Percentiles rank a stretch among this genome's conserved stretches.
Conservation (phyloP, 2,797 vertebrate species). For the Leucoraja ocellata region DNA sequence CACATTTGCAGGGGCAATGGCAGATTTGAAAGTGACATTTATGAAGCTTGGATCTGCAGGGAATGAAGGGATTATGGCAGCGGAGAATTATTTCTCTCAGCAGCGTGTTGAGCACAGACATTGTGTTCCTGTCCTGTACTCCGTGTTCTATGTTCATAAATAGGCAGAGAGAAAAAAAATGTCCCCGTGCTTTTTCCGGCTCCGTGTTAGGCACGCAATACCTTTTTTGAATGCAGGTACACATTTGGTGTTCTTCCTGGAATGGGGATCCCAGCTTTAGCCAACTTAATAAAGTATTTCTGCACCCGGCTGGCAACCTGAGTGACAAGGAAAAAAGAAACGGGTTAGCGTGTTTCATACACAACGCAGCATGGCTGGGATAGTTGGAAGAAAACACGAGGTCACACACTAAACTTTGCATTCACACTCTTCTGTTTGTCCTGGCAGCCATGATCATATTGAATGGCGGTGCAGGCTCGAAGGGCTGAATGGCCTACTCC, state of each 20-base stretch:
- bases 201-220: conserved; percentile 45
- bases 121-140: no score
- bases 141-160: neutral
- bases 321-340: conserved; percentile 34
- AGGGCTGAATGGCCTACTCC: no score
- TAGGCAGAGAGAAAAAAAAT: neutral
- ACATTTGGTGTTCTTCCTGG: conserved; percentile 95
- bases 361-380: neutral
- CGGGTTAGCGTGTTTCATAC: neutral
- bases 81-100: no score
- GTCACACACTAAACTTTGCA: neutral
- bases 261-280: conserved; percentile 97
- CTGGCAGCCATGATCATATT: no score
- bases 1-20: no score
- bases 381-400: neutral
- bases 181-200: neutral
- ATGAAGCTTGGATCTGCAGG: no score
- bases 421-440: neutral
- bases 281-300: conserved; percentile 99
- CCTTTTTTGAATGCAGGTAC: conserved; percentile 98
- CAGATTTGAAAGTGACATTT: no score
- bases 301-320: conserved; percentile 97
- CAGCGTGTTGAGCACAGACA: no score
- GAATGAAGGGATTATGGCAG: no score
- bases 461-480: no score